Percentiles rank a stretch among this genome's conserved stretches.
Conservation (phyloP, 2,888 invertebrate species). For the Lycaena phlaeas region DNA sequence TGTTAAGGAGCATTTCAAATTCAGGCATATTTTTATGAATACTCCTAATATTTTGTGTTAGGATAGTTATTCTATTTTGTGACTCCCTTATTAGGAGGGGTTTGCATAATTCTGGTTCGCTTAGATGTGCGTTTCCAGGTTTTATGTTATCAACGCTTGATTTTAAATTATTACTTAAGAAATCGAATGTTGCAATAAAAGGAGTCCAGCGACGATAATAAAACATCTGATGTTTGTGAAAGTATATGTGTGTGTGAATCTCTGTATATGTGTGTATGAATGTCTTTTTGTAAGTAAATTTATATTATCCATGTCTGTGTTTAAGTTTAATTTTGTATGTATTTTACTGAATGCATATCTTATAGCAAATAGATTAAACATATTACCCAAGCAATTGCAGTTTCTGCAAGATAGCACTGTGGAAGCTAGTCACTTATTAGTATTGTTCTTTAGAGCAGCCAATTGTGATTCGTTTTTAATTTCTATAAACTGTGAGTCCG, state of each 20-base stretch:
- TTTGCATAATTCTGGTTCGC: neutral
- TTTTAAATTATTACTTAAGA: neutral
- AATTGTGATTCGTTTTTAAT: neutral
- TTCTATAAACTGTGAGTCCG: neutral
- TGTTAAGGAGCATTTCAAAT: too few species aligned
- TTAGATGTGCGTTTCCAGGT: neutral
- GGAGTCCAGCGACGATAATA: too few species aligned
- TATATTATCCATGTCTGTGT: too few species aligned
- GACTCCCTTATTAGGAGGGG: too few species aligned
- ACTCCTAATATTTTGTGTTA: too few species aligned
- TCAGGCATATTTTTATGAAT: too few species aligned
- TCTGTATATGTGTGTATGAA: too few species aligned
- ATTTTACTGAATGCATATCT: too few species aligned
- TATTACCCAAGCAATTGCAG: neutral
- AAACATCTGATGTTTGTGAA: neutral
- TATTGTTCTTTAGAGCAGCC: neutral
- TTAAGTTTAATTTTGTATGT: too few species aligned
- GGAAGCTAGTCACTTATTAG: neutral
- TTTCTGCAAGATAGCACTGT: neutral
- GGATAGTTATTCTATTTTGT: too few species aligned
- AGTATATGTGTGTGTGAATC: neutral
- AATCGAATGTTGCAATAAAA: neutral
- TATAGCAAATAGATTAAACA: neutral
- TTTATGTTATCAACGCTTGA: neutral
- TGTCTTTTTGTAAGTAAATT: too few species aligned